phyloP scores from a whole-genome alignment of 2,888 invertebrate genomes.

The Cheilosia vernalis region DNA sequence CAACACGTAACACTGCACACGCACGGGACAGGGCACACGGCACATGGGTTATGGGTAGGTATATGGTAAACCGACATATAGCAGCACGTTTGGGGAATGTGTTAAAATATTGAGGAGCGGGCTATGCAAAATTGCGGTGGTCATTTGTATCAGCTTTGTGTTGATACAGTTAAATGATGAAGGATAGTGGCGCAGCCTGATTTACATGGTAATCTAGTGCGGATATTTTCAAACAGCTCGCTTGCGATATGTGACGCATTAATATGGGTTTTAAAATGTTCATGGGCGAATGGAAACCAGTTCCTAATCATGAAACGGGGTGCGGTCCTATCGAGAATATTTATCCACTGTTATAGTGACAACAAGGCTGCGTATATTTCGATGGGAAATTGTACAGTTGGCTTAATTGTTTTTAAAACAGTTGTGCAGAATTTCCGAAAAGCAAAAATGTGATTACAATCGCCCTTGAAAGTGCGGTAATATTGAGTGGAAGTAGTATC shows the following conservation, averaged over 20 bases:
- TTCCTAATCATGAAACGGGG: too few relatives aligned
- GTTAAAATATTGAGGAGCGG: conserved; percentile 30
- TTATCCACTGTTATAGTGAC: not conserved
- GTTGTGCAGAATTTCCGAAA: too few relatives aligned
- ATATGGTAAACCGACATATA: conserved; percentile 15
- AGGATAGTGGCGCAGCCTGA: conserved; percentile 14
- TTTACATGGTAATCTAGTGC: conserved; percentile 14
- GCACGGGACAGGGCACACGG: not conserved
- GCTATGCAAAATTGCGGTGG: conserved; percentile 18
- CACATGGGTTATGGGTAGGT: too few relatives aligned
- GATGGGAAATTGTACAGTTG: too few relatives aligned
- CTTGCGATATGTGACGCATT: not conserved
- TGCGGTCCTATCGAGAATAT: not conserved
- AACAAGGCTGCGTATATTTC: too few relatives aligned
- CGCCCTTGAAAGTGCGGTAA: too few relatives aligned
- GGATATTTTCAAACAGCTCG: conserved; percentile 1
- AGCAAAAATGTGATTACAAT: too few relatives aligned
- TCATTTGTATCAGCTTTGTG: conserved; percentile 6
- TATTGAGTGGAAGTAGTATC: too few relatives aligned
- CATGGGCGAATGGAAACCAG: not conserved
- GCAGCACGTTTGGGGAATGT: conserved; percentile 16
- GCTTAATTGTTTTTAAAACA: too few relatives aligned
- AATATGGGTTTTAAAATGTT: not conserved
- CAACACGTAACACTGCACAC: conserved; percentile 25
- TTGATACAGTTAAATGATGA: conserved; percentile 19